Evolutionary conservation across 1,140 invertebrate species (phyloP), one percentile per base, ranked within the genome.

Genomic region (Goniozus legneri): DNA sequence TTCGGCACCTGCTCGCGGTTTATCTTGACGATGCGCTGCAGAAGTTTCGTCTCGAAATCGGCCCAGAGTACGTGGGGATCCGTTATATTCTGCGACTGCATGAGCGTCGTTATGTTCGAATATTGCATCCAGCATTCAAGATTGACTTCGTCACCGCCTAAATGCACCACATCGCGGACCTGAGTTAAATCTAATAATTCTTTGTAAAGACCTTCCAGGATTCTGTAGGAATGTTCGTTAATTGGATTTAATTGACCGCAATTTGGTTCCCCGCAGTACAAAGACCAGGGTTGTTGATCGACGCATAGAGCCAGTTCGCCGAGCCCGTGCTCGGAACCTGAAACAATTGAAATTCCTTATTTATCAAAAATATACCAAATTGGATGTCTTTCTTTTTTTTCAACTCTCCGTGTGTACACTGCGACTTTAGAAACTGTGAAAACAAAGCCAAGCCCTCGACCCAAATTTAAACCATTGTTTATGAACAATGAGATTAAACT

Each of bases 121-220:
- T 79, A 76, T 55, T 87, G 84, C 6, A 78, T 76, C 87, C 87
- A 89, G 50, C 87, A 89, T n/a, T 85, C 82, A 1, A 84, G 65
- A 64, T 84, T 77, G 30, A 90, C 87, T 76, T 94, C 91, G 72
- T 94, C 91, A 2, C 90, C 91, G 8, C 91, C 91, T 76, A 92
- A 84, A 54, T 94, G 91, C 1, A 84, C 73, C 1, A 91, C 75
- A 60, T 91, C 88, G 0, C 68, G 66, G 13, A 73, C 51, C 39
- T 71, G 71, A 1, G 74, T 76, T 2, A 75, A 36, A 4, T 73
- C 72, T 24, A 75, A 39, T 1, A 75, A 33, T 20, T 75, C 72
- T 27, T 76, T 69, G 50, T 88, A 88, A 1, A 92, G 66, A 21
- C 83, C 78, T 40, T 80, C 75, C 6, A 92, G 67, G 2, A 91